Conservation (phyloP, 2,113 vertebrate genomes). For the Bubo bubo region DNA sequence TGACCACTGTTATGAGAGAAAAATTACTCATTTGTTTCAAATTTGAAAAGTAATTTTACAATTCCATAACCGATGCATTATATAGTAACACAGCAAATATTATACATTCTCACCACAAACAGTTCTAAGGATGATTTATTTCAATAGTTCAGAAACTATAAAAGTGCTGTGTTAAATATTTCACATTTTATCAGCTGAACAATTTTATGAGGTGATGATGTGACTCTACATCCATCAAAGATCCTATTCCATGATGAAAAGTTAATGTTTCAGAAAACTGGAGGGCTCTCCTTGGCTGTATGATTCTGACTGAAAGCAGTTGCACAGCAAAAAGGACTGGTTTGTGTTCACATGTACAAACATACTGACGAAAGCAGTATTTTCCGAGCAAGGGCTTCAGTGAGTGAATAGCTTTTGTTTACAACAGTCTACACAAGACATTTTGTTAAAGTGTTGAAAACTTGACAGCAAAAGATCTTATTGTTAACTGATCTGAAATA, state of each 20-base stretch:
- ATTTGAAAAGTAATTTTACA: background rate
- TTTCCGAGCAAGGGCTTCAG: background rate
- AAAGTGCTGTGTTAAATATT: background rate
- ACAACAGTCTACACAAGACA: background rate
- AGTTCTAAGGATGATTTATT: constrained; percentile 18
- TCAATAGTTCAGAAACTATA: background rate
- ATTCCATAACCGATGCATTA: background rate
- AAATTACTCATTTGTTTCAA: background rate
- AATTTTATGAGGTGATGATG: background rate
- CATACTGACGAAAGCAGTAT: background rate
- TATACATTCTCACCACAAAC: background rate
- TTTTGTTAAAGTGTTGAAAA: background rate
- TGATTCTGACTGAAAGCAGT: background rate
- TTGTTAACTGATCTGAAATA: background rate
- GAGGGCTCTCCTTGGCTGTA: background rate
- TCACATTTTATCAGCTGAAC: background rate
- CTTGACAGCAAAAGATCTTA: background rate
- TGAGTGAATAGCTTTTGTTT: background rate
- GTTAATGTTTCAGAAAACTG: constrained; percentile 15
- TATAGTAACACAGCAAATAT: background rate
- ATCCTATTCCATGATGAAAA: background rate
- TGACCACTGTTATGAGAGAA: background rate
- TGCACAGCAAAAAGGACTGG: background rate
- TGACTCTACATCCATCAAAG: background rate
- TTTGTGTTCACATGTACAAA: background rate